Conservation (phyloP, 2,797 vertebrate genomes). For the Anniella stebbinsi region DNA sequence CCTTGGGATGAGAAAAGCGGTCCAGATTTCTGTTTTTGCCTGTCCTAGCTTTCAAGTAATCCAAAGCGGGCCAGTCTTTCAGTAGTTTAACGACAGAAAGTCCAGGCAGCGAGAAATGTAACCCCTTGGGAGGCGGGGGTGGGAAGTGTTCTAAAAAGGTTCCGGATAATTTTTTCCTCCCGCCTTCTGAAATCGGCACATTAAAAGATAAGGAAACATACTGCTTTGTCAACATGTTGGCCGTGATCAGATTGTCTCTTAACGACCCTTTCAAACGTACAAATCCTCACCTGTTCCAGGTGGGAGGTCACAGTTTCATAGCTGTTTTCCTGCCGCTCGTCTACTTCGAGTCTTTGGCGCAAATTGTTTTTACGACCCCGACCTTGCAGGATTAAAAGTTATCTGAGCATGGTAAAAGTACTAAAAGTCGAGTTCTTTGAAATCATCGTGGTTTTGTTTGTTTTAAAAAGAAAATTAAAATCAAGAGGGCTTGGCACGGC, state of each 20-base stretch:
- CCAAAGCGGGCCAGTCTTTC: constrained; percentile 49
- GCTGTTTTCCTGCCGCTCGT: neutral
- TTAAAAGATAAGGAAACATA: constrained; percentile 47
- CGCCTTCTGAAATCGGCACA: constrained; percentile 44
- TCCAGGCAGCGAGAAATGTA: constrained; percentile 51
- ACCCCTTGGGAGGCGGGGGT: constrained; percentile 56
- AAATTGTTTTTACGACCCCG: constrained; percentile 8
- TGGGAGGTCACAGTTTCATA: neutral
- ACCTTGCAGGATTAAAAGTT: constrained; percentile 32
- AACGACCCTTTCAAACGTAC: constrained; percentile 29
- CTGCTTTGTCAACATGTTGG: constrained; percentile 21
- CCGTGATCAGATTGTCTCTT: constrained; percentile 16
- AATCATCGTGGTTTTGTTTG: neutral
- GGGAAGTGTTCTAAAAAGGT: constrained; percentile 41
- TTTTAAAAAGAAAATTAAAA: neutral
- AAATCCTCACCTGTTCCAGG: neutral
- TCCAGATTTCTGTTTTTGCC: constrained; percentile 24
- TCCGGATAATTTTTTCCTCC: constrained; percentile 13
- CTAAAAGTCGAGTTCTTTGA: constrained; percentile 49
- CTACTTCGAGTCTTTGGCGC: constrained; percentile 33
- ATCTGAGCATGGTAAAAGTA: constrained; percentile 51
- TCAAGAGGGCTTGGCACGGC: constrained; percentile 54
- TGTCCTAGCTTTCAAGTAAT: constrained; percentile 39
- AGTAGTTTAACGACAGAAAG: constrained; percentile 43
- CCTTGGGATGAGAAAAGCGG: constrained; percentile 37